Evolutionary conservation across 2,797 vertebrate species (phyloP), one percentile per base, ranked within the genome.

Genomic region (Xyrichtys novacula): DNA sequence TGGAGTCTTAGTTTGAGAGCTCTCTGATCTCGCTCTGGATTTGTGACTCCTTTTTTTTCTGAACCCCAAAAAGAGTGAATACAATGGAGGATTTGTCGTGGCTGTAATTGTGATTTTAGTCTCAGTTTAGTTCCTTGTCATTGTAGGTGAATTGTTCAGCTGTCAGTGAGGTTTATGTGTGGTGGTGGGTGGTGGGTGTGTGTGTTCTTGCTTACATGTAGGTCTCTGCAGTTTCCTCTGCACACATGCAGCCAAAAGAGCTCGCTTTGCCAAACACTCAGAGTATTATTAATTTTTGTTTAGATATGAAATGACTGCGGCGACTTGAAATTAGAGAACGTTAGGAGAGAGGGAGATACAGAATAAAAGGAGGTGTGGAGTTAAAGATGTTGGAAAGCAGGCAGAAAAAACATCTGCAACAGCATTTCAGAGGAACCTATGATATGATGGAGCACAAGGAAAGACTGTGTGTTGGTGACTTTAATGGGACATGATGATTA

Each of bases 21-120:
- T 80, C 86, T 88, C 85, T 85, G 86, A 89, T 91, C 89, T 90
- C 77, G 60, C 80, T 48, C 74, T 79, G 77, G 75, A 88, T 89
- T 78, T 86, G 81, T 80, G 77, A 86, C 68, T 65, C 73, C 75
- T 49, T 62, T 61, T 28, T 56, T 75, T 60, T 74, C 57, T 31
- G 2, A 61, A 70, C 52, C 70, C 62, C 31, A 65, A 68, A 54
- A 48, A 36, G 61, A 74, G 74, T 19, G 26, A 89, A 79, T 14
- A 92, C 86, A 90, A 88, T 88, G 61, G 77, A 4, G 66, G 78
- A 82, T 80, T 77, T 87, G 80, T 85, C 42, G 36, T 72, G 69
- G 54, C 71, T 77, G 47, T 86, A 85, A 88, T 78, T 86, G 81
- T 86, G 59, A 76, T 76, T 86, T 83, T 79, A 74, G 76, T 74